These are phyloP conservation scores for Tamias sibiricus DNA, from an alignment of 2,113 vertebrate genomes.

Conservation along the genomic window DNA sequence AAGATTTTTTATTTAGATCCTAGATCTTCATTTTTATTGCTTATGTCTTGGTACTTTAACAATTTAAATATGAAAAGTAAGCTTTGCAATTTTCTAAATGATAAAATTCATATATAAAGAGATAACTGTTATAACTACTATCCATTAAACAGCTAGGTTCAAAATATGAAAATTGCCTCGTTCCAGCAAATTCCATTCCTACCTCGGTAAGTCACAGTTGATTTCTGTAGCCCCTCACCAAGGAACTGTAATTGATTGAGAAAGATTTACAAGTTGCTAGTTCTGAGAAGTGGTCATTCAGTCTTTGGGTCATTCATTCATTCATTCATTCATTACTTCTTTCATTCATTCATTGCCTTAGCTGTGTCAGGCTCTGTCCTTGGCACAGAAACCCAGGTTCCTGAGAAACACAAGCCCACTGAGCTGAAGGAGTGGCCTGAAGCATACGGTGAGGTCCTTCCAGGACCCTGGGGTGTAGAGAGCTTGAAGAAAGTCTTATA, in stretches of 20 bases:
- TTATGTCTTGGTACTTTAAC: background rate
- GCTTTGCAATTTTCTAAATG: background rate
- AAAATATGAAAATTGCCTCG: constrained; percentile 12
- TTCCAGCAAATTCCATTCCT: background rate
- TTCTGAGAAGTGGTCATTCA: background rate
- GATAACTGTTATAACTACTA: background rate
- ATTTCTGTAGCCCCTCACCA: background rate
- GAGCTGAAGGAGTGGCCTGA: background rate
- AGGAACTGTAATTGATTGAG: background rate
- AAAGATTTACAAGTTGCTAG: background rate
- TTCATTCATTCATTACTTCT: background rate
- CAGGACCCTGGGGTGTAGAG: background rate
- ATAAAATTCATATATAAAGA: background rate
- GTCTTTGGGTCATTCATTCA: background rate
- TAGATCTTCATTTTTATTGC: background rate
- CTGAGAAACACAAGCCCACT: background rate
- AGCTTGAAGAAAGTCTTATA: background rate
- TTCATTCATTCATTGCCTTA: background rate
- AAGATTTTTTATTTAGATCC: background rate
- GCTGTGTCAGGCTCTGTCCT: background rate
- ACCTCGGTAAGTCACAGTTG: background rate
- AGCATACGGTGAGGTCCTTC: background rate
- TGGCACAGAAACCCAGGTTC: background rate
- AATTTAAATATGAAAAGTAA: background rate
- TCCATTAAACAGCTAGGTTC: background rate